phyloP scores from a whole-genome alignment of 2,797 vertebrate species.

The Acanthiza pusilla region DNA sequence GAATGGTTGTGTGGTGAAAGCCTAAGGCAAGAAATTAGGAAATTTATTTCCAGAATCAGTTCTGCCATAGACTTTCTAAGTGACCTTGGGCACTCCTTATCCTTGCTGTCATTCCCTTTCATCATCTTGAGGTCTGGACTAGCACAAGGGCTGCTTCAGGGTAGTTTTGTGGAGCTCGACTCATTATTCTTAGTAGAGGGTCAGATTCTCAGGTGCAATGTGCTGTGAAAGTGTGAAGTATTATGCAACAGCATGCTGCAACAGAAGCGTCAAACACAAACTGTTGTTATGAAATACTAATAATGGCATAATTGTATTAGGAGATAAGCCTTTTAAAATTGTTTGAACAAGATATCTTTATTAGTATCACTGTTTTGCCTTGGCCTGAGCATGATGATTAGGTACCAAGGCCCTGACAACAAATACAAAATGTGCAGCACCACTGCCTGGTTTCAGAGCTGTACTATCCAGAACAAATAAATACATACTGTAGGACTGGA shows the following conservation, averaged over 20 bases:
- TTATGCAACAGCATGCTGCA: not conserved
- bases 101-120: conserved; percentile 30
- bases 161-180: not conserved
- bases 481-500: not conserved
- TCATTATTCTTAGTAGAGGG: not conserved
- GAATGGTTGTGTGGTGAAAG: not conserved
- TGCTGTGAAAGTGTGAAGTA: not conserved
- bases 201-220: not conserved
- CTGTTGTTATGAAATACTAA: not conserved
- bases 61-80: not conserved
- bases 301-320: not conserved
- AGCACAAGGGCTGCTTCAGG: not conserved
- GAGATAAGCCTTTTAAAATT: not conserved
- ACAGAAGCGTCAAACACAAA: not conserved
- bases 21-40: not conserved
- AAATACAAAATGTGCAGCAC: not conserved
- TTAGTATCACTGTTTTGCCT: not conserved
- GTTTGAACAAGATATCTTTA: not conserved
- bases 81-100: conserved; percentile 1
- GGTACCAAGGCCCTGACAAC: not conserved
- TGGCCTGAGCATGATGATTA: not conserved
- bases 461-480: not conserved
- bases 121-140: not conserved
- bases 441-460: not conserved
- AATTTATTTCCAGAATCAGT: not conserved